These are phyloP conservation scores for Aspidiotus destructor DNA, from an alignment of 2,888 invertebrate genomes.

Conservation along the genomic window DNA sequence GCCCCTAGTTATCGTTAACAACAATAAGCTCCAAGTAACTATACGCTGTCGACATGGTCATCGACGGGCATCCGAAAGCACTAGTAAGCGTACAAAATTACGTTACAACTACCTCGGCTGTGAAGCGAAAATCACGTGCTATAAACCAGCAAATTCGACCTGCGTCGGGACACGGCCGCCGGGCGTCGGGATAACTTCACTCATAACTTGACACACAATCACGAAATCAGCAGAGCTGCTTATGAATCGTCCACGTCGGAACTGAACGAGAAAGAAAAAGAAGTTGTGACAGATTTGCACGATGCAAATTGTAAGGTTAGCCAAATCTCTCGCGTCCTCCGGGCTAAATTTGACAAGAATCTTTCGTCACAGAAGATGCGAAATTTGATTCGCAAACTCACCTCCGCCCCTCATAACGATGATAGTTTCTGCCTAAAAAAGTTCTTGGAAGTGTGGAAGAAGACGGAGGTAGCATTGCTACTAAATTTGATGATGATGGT, in stretches of 20 bases:
- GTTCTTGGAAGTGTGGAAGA: slow-evolving; percentile 5
- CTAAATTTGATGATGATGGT: background rate
- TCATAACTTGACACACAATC: background rate
- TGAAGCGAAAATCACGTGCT: background rate
- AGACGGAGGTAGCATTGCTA: background rate
- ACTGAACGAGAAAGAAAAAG: no score
- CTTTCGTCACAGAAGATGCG: slow-evolving; percentile 11
- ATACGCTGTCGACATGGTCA: background rate
- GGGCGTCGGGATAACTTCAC: background rate
- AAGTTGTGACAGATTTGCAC: slow-evolving; percentile 5
- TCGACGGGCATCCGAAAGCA: background rate
- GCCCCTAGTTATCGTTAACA: no score
- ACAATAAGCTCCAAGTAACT: no score
- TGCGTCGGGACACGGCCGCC: no score
- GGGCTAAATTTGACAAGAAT: slow-evolving; percentile 12
- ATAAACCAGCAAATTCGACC: background rate
- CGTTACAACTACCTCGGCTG: background rate
- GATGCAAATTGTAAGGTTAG: slow-evolving; percentile 16
- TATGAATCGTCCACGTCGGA: no score
- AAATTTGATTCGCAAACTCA: slow-evolving; percentile 11
- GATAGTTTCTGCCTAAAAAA: background rate
- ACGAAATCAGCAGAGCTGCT: background rate
- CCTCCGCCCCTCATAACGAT: background rate
- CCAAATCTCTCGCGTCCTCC: slow-evolving; percentile 7
- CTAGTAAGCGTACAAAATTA: background rate